These are phyloP conservation scores for Ptyas mucosa DNA, from an alignment of 2,113 vertebrate genomes.

Conservation along the genomic window DNA sequence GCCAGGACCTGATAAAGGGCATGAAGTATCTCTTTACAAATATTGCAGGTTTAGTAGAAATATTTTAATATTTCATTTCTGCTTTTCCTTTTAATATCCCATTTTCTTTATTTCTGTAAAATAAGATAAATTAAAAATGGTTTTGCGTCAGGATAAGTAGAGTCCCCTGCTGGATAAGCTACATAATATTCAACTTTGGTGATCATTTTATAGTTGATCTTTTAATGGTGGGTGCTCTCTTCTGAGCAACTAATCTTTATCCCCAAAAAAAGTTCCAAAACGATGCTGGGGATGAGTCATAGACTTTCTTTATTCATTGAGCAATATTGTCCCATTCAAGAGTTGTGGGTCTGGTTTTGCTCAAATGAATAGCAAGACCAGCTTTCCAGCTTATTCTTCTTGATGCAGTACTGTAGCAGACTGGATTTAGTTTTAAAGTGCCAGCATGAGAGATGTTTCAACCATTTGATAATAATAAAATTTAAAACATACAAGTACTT, in stretches of 20 bases:
- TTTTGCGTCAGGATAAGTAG: background rate
- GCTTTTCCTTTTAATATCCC: background rate
- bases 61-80: background rate
- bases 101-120: background rate
- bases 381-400: background rate
- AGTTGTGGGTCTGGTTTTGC: background rate
- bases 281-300: background rate
- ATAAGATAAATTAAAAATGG: background rate
- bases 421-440: background rate
- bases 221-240: background rate
- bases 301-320: background rate
- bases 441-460: background rate
- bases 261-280: background rate
- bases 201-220: background rate
- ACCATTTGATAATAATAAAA: background rate
- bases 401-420: background rate
- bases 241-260: background rate
- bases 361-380: background rate
- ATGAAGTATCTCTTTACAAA: background rate
- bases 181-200: background rate
- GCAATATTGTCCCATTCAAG: background rate
- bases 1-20: background rate
- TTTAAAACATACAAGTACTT: background rate
- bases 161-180: background rate
- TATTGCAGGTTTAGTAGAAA: background rate